Percentiles rank a stretch among this genome's conserved stretches.
phyloP scores from a whole-genome alignment of 2,797 vertebrate species.

The Bufotes viridis region DNA sequence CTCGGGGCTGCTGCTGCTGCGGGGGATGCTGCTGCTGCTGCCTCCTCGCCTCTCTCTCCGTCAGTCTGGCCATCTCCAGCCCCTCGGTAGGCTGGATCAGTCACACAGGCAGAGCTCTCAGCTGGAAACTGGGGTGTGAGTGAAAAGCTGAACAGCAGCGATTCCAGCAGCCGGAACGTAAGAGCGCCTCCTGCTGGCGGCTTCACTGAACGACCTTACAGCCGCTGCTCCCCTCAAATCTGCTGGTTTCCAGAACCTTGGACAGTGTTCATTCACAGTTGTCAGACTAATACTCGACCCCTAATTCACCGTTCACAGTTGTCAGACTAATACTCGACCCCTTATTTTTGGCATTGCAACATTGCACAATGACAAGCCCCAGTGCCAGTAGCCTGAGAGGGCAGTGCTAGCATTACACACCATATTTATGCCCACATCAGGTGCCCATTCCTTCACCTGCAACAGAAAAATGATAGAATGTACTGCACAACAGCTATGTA shows the following conservation, averaged over 20 bases:
- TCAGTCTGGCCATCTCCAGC: constrained; percentile 97
- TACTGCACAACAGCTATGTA: no score
- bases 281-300: not conserved
- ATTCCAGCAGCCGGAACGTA: constrained; percentile 13
- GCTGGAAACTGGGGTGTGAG: constrained; percentile 63
- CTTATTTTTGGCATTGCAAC: no score
- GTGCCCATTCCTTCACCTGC: no score
- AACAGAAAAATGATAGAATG: no score
- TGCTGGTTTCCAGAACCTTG: not conserved
- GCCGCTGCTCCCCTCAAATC: not conserved
- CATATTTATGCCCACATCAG: no score
- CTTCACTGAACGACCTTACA: not conserved
- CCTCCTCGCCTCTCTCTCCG: constrained; percentile 91
- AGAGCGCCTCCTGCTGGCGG: constrained; percentile 67
- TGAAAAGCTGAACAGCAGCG: not conserved
- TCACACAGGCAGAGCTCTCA: constrained; percentile 65
- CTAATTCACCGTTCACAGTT: no score
- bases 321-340: not conserved
- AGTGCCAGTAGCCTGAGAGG: no score
- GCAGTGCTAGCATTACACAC: no score
- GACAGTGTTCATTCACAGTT: not conserved
- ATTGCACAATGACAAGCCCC: no score
- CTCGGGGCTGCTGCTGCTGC: constrained; percentile 80
- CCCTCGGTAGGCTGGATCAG: constrained; percentile 87
- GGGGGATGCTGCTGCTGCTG: constrained; percentile 82